These are phyloP conservation scores for Netelia inedita DNA, from an alignment of 2,888 invertebrate species.

Conservation along the genomic window DNA sequence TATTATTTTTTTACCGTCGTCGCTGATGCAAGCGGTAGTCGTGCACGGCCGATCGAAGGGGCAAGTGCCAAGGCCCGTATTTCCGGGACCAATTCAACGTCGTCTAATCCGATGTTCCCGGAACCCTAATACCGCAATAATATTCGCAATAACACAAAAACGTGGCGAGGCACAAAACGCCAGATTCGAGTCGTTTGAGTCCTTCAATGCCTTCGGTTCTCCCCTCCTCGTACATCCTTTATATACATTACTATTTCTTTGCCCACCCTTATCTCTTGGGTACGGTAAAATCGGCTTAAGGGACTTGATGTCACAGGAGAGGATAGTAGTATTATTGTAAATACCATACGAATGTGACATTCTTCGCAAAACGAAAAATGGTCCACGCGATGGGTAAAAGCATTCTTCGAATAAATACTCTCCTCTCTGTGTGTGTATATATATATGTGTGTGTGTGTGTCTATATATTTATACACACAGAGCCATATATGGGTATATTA, in stretches of 20 bases:
- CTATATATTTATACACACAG: too few relatives aligned
- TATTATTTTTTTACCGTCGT: not conserved
- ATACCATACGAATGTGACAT: constrained; percentile 57
- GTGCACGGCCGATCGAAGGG: constrained; percentile 11
- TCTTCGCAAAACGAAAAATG: constrained; percentile 60
- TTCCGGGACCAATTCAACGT: constrained; percentile 46
- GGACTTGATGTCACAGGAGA: constrained; percentile 21
- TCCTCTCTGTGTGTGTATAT: not conserved
- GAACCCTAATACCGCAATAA: constrained; percentile 77
- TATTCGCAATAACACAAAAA: constrained; percentile 74
- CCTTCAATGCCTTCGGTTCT: constrained; percentile 31
- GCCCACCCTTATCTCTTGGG: constrained; percentile 53
- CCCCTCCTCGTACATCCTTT: constrained; percentile 24
- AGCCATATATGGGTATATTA: not conserved
- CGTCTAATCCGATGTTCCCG: constrained; percentile 61
- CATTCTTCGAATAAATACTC: constrained; percentile 32
- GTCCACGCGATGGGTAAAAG: constrained; percentile 6
- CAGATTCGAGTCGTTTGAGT: constrained; percentile 17
- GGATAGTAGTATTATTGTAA: constrained; percentile 29
- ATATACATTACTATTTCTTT: constrained; percentile 49
- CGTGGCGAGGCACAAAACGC: constrained; percentile 34
- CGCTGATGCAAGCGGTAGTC: constrained; percentile 42
- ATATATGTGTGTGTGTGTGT: not conserved
- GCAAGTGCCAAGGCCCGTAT: constrained; percentile 49
- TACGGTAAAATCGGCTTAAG: constrained; percentile 64